Evolutionary conservation across 2,113 vertebrate genomes (phyloP), one percentile per base, ranked within the genome.

Genomic region (Morone chrysops): DNA sequence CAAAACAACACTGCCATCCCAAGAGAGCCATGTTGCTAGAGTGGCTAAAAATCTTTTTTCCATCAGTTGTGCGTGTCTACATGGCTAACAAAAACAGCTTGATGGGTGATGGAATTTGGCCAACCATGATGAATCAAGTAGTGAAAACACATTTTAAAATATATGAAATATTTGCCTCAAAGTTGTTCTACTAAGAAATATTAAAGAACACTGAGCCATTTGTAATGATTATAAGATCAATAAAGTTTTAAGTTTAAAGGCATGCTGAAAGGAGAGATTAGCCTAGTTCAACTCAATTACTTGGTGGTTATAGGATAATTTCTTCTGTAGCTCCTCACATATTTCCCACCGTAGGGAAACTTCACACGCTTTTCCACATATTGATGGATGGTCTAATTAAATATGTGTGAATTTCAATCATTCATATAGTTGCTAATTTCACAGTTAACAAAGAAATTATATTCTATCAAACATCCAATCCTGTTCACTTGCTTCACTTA

Each of bases 141-240:
- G 9, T 40, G 20, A 72, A 41, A 73, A 45, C 20, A 53, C 20
- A 48, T 57, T 57, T 50, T 66, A 31, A 81, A 57, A 14, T 53
- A 60, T 53, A n/a, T 14, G n/a, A 51, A 9, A 70, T 50, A n/a
- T n/a, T 77, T 56, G n/a, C 54, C 53, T 22, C 47, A 47, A 9
- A 77, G 1, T 50, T 53, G 13, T 50, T 36, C 8, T 31, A 12
- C 22, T 59, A 59, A 10, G 56, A 20, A 4, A n/a, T 41, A 13
- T 41, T 43, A 22, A 16, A 51, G 43, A 61, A 1, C 14, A 10
- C 45, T 25, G 43, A 54, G 31, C 40, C 6, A 70, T 54, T 63
- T 70, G 16, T 16, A 36, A 22, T n/a, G 11, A 70, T 36, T 69
- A 57, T 40, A 13, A n/a, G 18, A 51, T 69, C 54, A 51, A 69